phyloP scores from a whole-genome alignment of 2,113 vertebrate species.

The Erpornis zantholeuca region DNA sequence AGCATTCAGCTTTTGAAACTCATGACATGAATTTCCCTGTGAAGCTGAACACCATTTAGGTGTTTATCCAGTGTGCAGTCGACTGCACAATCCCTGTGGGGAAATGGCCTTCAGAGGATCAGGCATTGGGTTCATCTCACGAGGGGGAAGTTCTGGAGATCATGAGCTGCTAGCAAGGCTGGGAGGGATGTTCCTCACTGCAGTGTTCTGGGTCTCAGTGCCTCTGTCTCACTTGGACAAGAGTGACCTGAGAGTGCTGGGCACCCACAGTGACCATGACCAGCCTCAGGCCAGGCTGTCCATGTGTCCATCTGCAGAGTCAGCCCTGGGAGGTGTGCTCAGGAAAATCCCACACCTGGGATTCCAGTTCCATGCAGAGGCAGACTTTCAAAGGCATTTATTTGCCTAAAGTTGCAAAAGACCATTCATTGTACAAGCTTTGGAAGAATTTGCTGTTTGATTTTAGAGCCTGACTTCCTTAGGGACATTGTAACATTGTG shows the following conservation, averaged over 20 bases:
- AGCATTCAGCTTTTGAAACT: neutral
- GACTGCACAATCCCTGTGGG: neutral
- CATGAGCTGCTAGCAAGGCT: neutral
- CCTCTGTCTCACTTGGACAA: neutral
- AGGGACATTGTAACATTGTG: neutral
- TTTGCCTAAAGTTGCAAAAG: neutral
- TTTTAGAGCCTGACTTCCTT: neutral
- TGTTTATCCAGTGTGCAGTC: neutral
- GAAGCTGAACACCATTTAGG: neutral
- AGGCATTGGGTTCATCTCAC: neutral
- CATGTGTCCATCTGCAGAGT: accelerated
- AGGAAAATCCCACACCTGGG: neutral
- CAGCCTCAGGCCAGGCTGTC: neutral
- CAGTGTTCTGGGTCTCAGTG: accelerated
- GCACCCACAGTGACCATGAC: neutral
- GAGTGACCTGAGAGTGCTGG: neutral
- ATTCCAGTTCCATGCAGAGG: neutral
- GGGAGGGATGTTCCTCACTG: neutral
- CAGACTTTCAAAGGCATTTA: neutral
- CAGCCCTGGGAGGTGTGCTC: neutral
- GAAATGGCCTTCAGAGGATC: neutral
- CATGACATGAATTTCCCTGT: neutral
- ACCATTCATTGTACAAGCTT: neutral
- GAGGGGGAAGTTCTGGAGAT: neutral
- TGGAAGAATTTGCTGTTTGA: neutral